Evolutionary conservation across 2,797 vertebrate genomes (phyloP), one percentile per base, ranked within the genome.

Genomic region (Spinus olivaceus): DNA sequence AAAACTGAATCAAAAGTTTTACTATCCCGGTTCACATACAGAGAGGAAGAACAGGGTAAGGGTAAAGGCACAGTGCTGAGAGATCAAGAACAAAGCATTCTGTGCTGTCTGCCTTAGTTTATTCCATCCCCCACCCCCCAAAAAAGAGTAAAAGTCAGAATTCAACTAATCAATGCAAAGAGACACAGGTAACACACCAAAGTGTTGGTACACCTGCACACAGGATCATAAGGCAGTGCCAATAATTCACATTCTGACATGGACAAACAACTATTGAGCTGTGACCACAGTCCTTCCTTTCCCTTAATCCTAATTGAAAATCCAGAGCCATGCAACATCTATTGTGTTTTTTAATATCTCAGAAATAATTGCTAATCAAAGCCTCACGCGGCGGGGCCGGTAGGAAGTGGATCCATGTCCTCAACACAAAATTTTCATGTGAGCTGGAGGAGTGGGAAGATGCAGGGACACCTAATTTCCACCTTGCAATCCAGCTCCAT

Each of bases 391-490:
- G 92, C 5, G 80, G 91, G 90, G 95, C 93, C 51, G 8, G 92
- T 92, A 89, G 96, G 93, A 92, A 95, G 89, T 83, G 39, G 88
- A 72, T 84, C 49, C 77, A 87, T 61, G 92, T 77, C 83, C 87
- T 91, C 95, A 24, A 83, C 94, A 81, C 94, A 94, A 95, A 94
- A 95, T 97, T 90, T 96, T 97, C 94, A n/a, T 96, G 93, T 81
- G 90, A 96, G 95, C 91, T 73, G 78, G 91, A 94, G 95, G 97
- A 96, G 96, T 95, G 97, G 97, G 92, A 95, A 96, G 96, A 96
- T 94, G 93, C 90, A 97, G 97, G 98, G 97, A 98, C 98, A 98
- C 97, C 98, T 98, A 95, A 98, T 98, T 98, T 98, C 98, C 98
- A 98, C 98, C 98, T 98, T 98, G 97, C 92, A 88, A 97, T 96